Evolutionary conservation across 2,888 invertebrate species (phyloP).

Genomic region (Chydorus sphaericus): DNA sequence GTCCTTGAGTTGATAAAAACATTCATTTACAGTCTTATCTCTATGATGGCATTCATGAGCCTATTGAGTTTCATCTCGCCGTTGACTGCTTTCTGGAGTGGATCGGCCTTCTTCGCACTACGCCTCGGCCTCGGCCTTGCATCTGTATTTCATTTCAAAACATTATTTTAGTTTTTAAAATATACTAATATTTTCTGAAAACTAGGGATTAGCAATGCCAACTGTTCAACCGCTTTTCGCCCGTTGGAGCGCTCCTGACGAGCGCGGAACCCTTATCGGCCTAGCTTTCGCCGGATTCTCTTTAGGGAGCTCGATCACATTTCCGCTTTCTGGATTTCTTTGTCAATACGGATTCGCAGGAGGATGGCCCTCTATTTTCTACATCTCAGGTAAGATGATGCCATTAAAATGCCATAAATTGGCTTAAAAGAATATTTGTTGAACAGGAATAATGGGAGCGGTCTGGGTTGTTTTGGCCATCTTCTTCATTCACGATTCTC

Average conservation of each 20-base stretch:
- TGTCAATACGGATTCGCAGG: slow-evolving; percentile 38
- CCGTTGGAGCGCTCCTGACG: slow-evolving; percentile 31
- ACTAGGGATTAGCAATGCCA: slow-evolving; percentile 29
- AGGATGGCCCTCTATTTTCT: slow-evolving; percentile 46
- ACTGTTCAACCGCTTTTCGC: slow-evolving; percentile 29
- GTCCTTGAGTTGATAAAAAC: neutral
- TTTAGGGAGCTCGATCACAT: slow-evolving; percentile 34
- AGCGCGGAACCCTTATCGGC: slow-evolving; percentile 30
- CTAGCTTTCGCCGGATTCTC: slow-evolving; percentile 34
- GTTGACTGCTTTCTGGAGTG: slow-evolving; percentile 29
- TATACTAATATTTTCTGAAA: neutral
- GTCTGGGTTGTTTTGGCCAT: slow-evolving; percentile 34
- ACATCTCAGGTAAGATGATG: slow-evolving; percentile 34
- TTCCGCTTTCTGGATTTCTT: slow-evolving; percentile 40
- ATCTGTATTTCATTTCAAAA: too few species aligned
- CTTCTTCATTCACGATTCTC: slow-evolving; percentile 36
- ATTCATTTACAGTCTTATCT: neutral
- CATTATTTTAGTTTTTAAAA: too few species aligned
- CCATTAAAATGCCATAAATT: neutral
- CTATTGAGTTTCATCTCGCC: slow-evolving; percentile 34
- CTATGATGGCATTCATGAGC: slow-evolving; percentile 27
- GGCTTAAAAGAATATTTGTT: slow-evolving; percentile 14
- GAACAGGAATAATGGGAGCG: slow-evolving; percentile 29
- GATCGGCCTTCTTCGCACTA: slow-evolving; percentile 27
- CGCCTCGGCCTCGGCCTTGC: slow-evolving; percentile 34